A percentile compares a stretch with the other conserved stretches of the same genome.
These are phyloP conservation scores for Smithornis capensis DNA, from an alignment of 2,113 vertebrate species.

Conservation along the genomic window DNA sequence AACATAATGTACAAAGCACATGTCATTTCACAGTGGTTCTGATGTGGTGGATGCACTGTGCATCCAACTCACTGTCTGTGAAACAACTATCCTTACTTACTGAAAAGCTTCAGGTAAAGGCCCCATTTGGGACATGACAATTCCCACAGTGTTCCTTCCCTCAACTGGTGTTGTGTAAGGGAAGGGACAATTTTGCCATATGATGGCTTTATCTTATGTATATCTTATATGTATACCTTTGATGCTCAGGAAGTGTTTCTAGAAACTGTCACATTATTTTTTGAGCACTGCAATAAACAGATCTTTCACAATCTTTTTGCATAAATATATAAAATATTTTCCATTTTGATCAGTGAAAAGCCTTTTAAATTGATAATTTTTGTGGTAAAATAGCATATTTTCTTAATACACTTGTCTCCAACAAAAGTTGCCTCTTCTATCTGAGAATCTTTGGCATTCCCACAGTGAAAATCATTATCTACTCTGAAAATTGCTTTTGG, in stretches of 20 bases:
- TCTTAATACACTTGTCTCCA: not conserved
- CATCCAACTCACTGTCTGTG: not conserved
- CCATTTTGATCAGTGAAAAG: not conserved
- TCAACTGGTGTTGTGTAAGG: not conserved
- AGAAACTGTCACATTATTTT: not conserved
- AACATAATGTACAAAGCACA: not conserved
- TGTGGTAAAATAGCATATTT: not conserved
- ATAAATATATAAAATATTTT: not conserved
- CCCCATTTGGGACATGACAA: fast-evolving
- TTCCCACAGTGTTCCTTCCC: not conserved
- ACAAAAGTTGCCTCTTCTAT: not conserved
- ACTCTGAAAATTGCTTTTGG: not conserved
- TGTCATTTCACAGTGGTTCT: not conserved
- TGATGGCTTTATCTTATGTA: not conserved
- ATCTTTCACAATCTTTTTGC: not conserved
- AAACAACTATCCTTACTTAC: not conserved
- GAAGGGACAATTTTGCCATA: not conserved
- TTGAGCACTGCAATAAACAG: not conserved
- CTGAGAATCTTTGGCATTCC: not conserved
- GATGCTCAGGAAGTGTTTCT: not conserved
- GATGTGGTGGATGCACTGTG: not conserved
- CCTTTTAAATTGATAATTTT: not conserved
- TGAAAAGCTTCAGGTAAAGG: not conserved
- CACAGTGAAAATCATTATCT: not conserved
- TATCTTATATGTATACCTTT: too few relatives aligned